Evolutionary conservation across 64 coral and sea anemone genomes (phyloP), one percentile per base, ranked within the genome.

Genomic region (Platygyra sinensis): DNA sequence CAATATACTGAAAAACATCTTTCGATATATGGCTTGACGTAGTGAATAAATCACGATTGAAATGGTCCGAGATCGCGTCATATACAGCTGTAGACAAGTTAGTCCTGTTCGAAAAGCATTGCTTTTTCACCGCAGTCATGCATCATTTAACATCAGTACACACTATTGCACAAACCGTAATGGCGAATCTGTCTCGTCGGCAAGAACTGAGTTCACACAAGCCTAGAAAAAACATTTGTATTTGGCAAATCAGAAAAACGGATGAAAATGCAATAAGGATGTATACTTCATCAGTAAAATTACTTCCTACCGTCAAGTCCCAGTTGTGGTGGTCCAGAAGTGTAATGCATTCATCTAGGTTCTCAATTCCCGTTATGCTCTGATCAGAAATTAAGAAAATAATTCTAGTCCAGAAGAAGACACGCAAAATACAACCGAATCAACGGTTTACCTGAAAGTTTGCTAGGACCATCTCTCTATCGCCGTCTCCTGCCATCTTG

Each of bases 391-490:
- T 65, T 2, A 83, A 55, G n/a, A 89, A 63, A 52, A 65, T 14
- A 69, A 91, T 29, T 5, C 46, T 17, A 22, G 49, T 61, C 55
- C 38, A 50, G 28, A 73, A 20, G 24, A 3, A 55, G 29, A 55
- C 62, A 25, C 36, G 39, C 72, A 9, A 29, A 74, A 49, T 20
- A 59, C 2, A 3, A 13, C 22, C 61, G n/a, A 64, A 69, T 78
- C 78, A 30, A 14, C 22, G 25, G 36, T 28, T 76, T 75, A 99
- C 97, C 94, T 99, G 97, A 82, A 99, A 99, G 83, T 99, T 99
- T 49, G 97, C 97, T 64, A 99, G 91, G 83, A 99, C 93, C 94
- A 99, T 99, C 67, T 99, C 97, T 60, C 97, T 80, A 59, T 99
- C 97, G 19, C 97, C 97, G 60, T 96, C 87, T 36, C 87, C 94